phyloP scores from a whole-genome alignment of 2,888 invertebrate genomes.

The Rotaria magnacalcarata region DNA sequence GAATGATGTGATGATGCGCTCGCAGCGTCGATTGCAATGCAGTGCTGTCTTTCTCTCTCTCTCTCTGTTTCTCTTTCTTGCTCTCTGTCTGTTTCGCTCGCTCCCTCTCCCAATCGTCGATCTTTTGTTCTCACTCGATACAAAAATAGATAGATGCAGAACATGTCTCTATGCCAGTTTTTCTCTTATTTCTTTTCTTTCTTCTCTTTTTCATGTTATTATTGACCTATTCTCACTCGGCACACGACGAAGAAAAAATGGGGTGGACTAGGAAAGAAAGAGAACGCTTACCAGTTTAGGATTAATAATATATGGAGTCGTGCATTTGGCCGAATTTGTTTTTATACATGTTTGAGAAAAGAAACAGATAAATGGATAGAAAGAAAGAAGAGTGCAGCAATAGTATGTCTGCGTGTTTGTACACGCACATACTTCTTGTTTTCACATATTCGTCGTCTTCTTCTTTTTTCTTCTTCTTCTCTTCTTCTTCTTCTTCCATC shows the following conservation, averaged over 20 bases:
- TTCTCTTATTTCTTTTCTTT: background rate
- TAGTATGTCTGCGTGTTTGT: background rate
- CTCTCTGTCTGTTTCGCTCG: background rate
- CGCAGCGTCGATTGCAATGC: background rate
- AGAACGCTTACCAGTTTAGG: background rate
- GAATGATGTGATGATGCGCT: constrained; percentile 28
- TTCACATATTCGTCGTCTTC: constrained; percentile 11
- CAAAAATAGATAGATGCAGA: constrained; percentile 29
- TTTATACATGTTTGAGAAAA: constrained; percentile 14
- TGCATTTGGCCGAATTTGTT: background rate
- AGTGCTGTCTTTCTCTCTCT: background rate
- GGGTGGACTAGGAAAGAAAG: background rate
- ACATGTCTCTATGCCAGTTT: constrained; percentile 7
- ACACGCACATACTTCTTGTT: constrained; percentile 3
- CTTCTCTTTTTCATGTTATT: background rate
- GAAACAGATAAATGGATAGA: background rate
- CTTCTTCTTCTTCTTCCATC: background rate
- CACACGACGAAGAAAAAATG: background rate
- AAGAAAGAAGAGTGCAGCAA: background rate
- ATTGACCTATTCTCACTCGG: constrained; percentile 13
- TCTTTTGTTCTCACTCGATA: constrained; percentile 2
- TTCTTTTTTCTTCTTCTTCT: too few species aligned
- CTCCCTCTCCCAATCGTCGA: background rate
- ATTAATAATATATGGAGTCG: background rate
- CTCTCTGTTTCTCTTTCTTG: background rate